Evolutionary conservation across 2,797 vertebrate species (phyloP), one percentile per base, ranked within the genome.

Genomic region (Poeciliopsis turneri): DNA sequence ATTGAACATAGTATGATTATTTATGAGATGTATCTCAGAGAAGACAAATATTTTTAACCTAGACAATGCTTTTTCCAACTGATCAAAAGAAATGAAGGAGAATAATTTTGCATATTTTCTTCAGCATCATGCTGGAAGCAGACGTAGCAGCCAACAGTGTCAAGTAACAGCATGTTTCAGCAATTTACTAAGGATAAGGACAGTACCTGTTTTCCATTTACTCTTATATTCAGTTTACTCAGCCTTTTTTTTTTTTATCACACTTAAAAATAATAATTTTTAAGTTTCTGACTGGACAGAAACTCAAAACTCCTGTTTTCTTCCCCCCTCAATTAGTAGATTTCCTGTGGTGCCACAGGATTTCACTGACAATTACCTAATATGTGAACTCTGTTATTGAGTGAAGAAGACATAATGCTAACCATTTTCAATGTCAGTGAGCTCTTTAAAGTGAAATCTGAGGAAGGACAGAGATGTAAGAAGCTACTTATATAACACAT

Each of bases 1-100:
- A 64, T 18, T 20, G 78, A 80, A 68, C 36, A 68, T 72, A n/a
- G 7, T 71, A 72, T 74, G 36, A 75, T 72, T 74, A 15, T 49
- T 30, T 75, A 71, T 64, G 43, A 72, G 23, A 39, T 41, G 45
- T 72, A 72, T 28, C 8, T 68, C 11, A 43, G 51, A 74, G 36
- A 57, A n/a, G 15, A 47, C 45, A 46, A 33, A 72, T 28, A 49
- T 33, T 33, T 33, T 49, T 72, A 72, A 47, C 46, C 10, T 9
- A 59, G 33, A 53, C 33, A 39, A 53, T 30, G 9, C 33, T 2
- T 51, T 49, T 36, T 72, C 5, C 71, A 51, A 18, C 46, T 49
- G 47, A 72, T 12, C 4, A 49, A 51, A 33, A 72, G 2, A 23
- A 51, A 23, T 23, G 70, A 49, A 49, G 23, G 36, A 72, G 16